These are phyloP conservation scores for Aricia agestis DNA, from an alignment of 1,140 invertebrate species.

Conservation along the genomic window DNA sequence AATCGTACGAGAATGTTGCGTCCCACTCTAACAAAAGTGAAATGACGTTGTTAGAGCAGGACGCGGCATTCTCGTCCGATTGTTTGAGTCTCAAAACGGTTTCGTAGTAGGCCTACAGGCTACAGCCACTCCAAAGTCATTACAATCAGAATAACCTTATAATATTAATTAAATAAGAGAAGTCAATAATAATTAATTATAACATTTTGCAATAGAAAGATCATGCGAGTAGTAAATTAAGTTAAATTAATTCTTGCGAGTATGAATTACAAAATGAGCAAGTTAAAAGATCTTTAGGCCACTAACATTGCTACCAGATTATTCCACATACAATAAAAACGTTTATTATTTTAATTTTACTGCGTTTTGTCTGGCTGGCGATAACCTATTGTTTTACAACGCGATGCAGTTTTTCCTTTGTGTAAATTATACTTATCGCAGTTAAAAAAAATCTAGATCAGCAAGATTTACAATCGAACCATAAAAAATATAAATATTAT, in stretches of 20 bases:
- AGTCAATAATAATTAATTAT: neutral
- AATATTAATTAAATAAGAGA: neutral
- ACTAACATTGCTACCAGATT: neutral
- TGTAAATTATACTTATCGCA: too few relatives aligned
- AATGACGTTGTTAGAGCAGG: too few relatives aligned
- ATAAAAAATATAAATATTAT: too few relatives aligned
- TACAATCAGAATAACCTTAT: constrained; percentile 5
- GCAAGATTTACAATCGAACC: too few relatives aligned
- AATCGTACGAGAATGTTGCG: too few relatives aligned
- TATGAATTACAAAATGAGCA: constrained; percentile 9
- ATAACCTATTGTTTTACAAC: neutral
- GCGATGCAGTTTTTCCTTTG: too few relatives aligned
- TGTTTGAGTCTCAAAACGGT: too few relatives aligned
- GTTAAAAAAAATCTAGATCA: too few relatives aligned
- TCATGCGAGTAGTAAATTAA: neutral
- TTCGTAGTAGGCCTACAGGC: too few relatives aligned
- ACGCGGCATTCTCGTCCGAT: too few relatives aligned
- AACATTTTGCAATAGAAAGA: neutral
- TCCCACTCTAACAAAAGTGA: too few relatives aligned
- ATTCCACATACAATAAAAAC: neutral
- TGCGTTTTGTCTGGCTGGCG: neutral
- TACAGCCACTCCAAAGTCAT: constrained; percentile 8
- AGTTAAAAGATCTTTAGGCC: neutral
- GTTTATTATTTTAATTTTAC: too few relatives aligned
- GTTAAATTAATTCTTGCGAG: constrained; percentile 11